Evolutionary conservation across 2,797 vertebrate genomes (phyloP).

Genomic region (Australoheros facetus): DNA sequence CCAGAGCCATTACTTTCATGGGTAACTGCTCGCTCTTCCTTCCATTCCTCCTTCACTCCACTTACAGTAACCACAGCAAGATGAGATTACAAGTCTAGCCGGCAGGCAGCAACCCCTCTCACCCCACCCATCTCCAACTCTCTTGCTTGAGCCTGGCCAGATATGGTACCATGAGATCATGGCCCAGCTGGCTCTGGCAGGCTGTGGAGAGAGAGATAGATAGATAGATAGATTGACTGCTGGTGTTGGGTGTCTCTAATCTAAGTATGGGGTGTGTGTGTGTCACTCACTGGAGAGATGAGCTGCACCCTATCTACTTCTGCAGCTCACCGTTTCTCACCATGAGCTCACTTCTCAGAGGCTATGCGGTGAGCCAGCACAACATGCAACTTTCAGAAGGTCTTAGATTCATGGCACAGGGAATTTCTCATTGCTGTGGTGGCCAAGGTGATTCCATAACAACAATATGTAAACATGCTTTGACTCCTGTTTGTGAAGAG

Average conservation of each 20-base stretch:
- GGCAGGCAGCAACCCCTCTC: slow-evolving; percentile 57
- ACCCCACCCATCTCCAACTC: slow-evolving; percentile 49
- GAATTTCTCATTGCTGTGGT: slow-evolving; percentile 48
- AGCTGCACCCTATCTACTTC: slow-evolving; percentile 42
- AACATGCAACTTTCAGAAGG: slow-evolving; percentile 43
- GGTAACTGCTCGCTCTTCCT: slow-evolving; percentile 56
- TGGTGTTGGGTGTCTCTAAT: slow-evolving; percentile 71
- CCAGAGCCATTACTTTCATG: slow-evolving; percentile 66
- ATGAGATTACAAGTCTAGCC: slow-evolving; percentile 72
- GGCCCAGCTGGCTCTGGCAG: slow-evolving; percentile 62
- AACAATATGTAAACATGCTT: slow-evolving; percentile 21
- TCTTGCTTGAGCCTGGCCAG: slow-evolving; percentile 28
- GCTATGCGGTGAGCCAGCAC: slow-evolving; percentile 45
- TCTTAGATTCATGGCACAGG: slow-evolving; percentile 37
- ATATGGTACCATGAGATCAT: slow-evolving; percentile 70
- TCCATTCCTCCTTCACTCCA: slow-evolving; percentile 64
- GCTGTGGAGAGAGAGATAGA: slow-evolving; percentile 32
- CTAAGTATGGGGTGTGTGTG: slow-evolving; percentile 59
- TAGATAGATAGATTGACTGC: slow-evolving; percentile 31
- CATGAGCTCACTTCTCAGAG: slow-evolving; percentile 56
- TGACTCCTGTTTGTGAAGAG: slow-evolving; percentile 26
- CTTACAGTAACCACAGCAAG: slow-evolving; percentile 72
- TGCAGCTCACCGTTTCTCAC: slow-evolving; percentile 39
- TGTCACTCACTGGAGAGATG: slow-evolving; percentile 62
- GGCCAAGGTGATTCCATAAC: slow-evolving; percentile 42